Conservation (phyloP, 2,113 vertebrate species). For the Camelus dromedarius region DNA sequence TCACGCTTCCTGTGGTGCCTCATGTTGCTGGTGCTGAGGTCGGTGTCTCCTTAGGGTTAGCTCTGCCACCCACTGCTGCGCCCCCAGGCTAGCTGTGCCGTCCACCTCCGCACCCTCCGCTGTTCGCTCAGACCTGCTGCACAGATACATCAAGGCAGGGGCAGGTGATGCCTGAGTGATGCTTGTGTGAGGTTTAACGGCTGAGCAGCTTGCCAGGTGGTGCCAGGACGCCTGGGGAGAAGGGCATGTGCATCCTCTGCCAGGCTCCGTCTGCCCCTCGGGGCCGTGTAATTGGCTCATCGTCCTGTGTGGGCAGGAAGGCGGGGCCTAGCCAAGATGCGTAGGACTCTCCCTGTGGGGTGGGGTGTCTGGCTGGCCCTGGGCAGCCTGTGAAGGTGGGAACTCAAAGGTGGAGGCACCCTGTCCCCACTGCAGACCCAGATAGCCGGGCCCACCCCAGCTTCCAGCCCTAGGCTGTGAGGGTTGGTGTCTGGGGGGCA, state of each 20-base stretch:
- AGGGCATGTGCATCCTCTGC: background rate
- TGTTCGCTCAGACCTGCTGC: background rate
- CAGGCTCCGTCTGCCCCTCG: background rate
- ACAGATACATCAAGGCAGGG: no score
- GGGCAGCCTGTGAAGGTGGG: no score
- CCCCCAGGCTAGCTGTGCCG: rapidly evolving
- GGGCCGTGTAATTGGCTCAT: background rate
- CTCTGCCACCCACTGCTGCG: rapidly evolving
- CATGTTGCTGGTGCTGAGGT: rapidly evolving
- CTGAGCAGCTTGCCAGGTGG: background rate
- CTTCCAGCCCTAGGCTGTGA: background rate
- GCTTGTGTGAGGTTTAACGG: background rate
- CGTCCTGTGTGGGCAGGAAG: background rate
- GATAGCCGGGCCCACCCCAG: rapidly evolving
- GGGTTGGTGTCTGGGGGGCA: background rate
- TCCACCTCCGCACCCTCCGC: background rate
- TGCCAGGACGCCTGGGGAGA: background rate
- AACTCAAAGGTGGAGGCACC: background rate
- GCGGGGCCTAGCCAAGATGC: background rate
- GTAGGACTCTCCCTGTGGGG: background rate
- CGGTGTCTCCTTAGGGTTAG: background rate
- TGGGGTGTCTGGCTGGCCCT: background rate
- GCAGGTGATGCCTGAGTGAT: background rate
- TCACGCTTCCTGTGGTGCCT: background rate
- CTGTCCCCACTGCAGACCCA: background rate